These are phyloP conservation scores for Epinephelus malabaricus DNA, from an alignment of 2,797 vertebrate genomes.

Conservation along the genomic window DNA sequence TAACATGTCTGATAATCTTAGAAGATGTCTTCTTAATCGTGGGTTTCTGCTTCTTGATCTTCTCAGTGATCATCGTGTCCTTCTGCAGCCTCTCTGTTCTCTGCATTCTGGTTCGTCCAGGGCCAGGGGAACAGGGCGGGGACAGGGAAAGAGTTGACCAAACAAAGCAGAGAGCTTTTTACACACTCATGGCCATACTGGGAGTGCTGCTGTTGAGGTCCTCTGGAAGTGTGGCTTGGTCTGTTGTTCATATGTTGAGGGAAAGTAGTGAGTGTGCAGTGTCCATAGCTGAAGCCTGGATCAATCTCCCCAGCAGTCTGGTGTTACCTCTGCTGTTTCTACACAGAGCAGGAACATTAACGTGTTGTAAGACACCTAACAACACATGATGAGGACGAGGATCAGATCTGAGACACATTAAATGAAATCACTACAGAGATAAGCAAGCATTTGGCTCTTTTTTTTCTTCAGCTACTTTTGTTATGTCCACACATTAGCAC, in stretches of 20 bases:
- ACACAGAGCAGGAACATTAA: neutral
- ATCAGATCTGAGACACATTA: neutral
- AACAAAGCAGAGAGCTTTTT: constrained; percentile 32
- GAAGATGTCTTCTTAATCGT: accelerated
- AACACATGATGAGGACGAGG: neutral
- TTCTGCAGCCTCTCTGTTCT: constrained; percentile 54
- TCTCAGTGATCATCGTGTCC: neutral
- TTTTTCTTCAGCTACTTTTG: no score
- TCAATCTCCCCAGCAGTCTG: constrained; percentile 26
- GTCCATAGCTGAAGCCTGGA: accelerated
- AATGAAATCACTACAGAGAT: no score
- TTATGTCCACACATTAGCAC: no score
- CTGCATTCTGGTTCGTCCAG: constrained; percentile 29
- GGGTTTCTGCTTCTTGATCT: accelerated
- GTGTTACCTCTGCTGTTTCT: constrained; percentile 50
- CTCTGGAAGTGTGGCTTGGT: neutral
- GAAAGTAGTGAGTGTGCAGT: accelerated
- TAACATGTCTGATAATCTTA: accelerated
- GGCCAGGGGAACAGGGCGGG: constrained; percentile 25
- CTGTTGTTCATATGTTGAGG: accelerated
- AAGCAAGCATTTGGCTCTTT: no score
- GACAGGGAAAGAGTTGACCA: neutral
- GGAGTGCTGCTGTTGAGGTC: neutral
- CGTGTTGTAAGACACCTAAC: neutral
- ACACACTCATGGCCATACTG: constrained; percentile 25